Percentiles rank a stretch among this genome's conserved stretches.
phyloP scores from a whole-genome alignment of 2,113 vertebrate genomes.

The Amblyopsis rosae region DNA sequence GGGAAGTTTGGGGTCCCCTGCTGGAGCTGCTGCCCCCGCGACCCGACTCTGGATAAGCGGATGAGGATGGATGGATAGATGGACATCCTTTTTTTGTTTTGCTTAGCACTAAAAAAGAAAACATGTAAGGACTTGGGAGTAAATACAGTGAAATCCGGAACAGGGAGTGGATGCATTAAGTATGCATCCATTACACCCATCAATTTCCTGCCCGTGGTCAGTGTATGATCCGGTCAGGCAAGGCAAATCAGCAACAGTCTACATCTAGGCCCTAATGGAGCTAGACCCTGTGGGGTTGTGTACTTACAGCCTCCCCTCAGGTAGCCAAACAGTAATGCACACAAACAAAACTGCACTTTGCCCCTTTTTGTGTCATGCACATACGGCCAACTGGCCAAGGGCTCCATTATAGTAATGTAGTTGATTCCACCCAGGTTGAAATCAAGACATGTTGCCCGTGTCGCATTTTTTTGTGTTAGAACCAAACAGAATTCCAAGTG shows the following conservation, averaged over 20 bases:
- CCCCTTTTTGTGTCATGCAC: conserved; percentile 42
- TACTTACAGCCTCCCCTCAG: conserved; percentile 61
- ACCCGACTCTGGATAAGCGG: too few species aligned
- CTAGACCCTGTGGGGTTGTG: conserved; percentile 49
- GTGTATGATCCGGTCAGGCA: conserved; percentile 51
- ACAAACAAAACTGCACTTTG: conserved; percentile 62
- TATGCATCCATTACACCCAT: conserved; percentile 64
- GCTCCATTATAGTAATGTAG: conserved; percentile 55
- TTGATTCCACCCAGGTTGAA: conserved; percentile 4
- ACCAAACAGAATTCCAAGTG: not conserved
- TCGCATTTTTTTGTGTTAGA: not conserved
- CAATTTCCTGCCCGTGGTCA: conserved; percentile 70
- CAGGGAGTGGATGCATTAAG: conserved; percentile 62
- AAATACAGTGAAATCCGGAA: conserved; percentile 62
- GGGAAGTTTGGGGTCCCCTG: too few species aligned
- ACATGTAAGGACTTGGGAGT: conserved; percentile 51
- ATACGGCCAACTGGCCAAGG: conserved; percentile 36
- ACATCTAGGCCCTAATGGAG: conserved; percentile 63
- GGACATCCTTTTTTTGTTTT: too few species aligned
- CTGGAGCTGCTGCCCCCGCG: too few species aligned
- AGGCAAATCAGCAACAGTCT: conserved; percentile 55
- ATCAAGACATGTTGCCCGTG: not conserved
- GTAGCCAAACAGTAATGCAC: conserved; percentile 59
- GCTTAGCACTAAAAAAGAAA: not conserved
- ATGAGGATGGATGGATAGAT: too few species aligned